Conservation (phyloP, 1,140 invertebrate genomes). For the Drosophila cardini region DNA sequence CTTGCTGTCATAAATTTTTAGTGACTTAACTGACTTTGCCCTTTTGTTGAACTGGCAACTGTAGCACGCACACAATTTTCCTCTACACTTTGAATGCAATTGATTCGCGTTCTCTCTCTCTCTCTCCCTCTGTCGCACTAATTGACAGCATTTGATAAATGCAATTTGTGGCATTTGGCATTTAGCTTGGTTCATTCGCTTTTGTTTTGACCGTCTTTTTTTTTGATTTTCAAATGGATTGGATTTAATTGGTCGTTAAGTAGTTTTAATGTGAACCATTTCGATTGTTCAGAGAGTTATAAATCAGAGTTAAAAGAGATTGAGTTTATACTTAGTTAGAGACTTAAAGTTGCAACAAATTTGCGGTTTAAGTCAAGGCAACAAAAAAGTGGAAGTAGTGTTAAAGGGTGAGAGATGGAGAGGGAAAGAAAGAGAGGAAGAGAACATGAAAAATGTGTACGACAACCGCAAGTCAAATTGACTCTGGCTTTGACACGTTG, state of each 20-base stretch:
- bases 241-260: slow-evolving; percentile 77
- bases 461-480: slow-evolving; percentile 77
- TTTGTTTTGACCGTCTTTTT: slow-evolving; percentile 3
- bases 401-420: background rate
- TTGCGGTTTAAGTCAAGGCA: slow-evolving; percentile 32
- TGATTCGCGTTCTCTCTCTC: slow-evolving; percentile 40
- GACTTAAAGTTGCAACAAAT: slow-evolving; percentile 42
- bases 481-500: slow-evolving; percentile 81
- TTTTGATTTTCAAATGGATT: slow-evolving; percentile 25
- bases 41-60: slow-evolving; percentile 54
- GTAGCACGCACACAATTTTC: slow-evolving; percentile 13
- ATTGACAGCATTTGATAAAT: slow-evolving; percentile 81
- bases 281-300: slow-evolving; percentile 27
- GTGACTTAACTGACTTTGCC: slow-evolving; percentile 46
- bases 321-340: slow-evolving; percentile 1
- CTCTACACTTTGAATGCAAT: slow-evolving; percentile 42
- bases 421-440: background rate
- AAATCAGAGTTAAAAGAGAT: slow-evolving; percentile 1
- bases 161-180: slow-evolving; percentile 49
- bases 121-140: slow-evolving; percentile 39
- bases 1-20: slow-evolving; percentile 83
- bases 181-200: slow-evolving; percentile 28
- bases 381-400: slow-evolving; percentile 2
- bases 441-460: slow-evolving; percentile 51
- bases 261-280: slow-evolving; percentile 62